Evolutionary conservation across 2,797 vertebrate genomes (phyloP).

Genomic region (Lemur catta): DNA sequence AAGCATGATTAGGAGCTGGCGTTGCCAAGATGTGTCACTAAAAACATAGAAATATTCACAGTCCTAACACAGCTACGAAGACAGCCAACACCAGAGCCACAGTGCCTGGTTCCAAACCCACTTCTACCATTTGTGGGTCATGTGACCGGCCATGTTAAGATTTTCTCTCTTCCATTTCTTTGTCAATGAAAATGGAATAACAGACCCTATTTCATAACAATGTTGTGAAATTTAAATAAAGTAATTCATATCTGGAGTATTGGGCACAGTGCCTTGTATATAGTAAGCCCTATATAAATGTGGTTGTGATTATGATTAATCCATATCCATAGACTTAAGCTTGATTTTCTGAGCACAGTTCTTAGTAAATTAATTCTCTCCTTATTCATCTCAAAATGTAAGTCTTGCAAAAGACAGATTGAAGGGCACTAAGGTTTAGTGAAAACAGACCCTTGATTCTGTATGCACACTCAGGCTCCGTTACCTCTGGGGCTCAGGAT

Average conservation of each 20-base stretch:
- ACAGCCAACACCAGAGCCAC: not conserved
- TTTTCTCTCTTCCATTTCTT: not conserved
- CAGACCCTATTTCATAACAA: not conserved
- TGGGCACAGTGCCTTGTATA: not conserved
- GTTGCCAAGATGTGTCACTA: too few species aligned
- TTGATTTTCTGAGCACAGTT: not conserved
- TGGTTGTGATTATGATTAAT: not conserved
- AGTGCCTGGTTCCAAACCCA: not conserved
- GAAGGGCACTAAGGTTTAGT: not conserved
- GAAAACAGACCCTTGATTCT: not conserved
- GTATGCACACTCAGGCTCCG: not conserved
- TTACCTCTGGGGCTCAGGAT: not conserved
- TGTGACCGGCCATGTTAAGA: not conserved
- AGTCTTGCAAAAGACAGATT: not conserved
- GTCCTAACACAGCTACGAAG: not conserved
- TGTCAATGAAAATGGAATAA: not conserved
- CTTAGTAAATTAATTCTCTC: not conserved
- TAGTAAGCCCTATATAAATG: not conserved
- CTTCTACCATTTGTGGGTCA: not conserved
- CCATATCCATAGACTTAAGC: not conserved
- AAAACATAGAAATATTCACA: not conserved
- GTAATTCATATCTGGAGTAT: not conserved
- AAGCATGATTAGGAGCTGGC: not conserved
- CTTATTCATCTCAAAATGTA: not conserved
- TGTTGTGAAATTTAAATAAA: not conserved